Conservation (phyloP, 2,797 vertebrate genomes). For the Falco peregrinus region DNA sequence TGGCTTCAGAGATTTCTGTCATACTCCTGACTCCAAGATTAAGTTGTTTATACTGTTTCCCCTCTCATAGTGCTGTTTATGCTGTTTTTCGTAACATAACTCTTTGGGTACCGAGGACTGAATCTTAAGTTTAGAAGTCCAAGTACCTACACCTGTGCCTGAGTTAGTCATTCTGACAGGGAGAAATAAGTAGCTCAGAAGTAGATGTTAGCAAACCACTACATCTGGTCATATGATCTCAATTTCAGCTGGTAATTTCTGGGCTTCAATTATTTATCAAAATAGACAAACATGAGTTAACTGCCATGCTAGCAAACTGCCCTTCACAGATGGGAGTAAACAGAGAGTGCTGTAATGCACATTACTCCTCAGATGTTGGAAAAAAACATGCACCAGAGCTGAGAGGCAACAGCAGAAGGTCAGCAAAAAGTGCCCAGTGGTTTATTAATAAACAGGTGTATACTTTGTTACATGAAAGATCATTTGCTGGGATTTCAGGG, state of each 20-base stretch:
- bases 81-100: neutral
- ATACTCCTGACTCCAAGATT: neutral
- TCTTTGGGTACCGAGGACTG: neutral
- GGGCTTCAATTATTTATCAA: neutral
- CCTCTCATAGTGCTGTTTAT: neutral
- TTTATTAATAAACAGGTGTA: neutral
- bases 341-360: neutral
- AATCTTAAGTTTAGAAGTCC: neutral
- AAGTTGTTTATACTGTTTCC: conserved; percentile 33
- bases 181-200: neutral
- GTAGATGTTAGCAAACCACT: neutral
- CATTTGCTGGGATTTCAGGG: neutral
- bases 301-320: neutral
- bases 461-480: neutral
- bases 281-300: neutral
- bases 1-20: conserved; percentile 11
- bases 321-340: neutral
- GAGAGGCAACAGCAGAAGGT: neutral
- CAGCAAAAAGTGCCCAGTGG: neutral
- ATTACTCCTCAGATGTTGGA: neutral
- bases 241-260: neutral
- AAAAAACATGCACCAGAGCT: neutral
- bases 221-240: neutral
- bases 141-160: neutral
- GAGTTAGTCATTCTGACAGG: neutral